These are phyloP conservation scores for Panthera tigris DNA, from an alignment of 2,113 vertebrate genomes.

Conservation along the genomic window DNA sequence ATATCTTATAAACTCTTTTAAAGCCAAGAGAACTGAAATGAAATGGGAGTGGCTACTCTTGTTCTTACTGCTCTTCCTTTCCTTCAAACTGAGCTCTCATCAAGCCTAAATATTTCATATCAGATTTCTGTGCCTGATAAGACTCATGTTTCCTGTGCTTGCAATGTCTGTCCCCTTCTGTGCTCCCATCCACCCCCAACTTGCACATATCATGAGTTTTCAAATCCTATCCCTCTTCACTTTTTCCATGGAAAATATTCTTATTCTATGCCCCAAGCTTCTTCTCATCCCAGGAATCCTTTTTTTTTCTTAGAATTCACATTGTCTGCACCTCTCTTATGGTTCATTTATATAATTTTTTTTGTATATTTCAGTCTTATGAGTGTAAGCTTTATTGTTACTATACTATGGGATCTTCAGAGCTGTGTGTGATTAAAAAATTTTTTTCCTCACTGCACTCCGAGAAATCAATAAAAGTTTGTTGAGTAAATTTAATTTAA, in stretches of 20 bases:
- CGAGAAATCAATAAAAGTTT: neutral
- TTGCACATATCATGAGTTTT: neutral
- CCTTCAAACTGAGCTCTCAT: neutral
- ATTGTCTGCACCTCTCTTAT: neutral
- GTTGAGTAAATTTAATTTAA: neutral
- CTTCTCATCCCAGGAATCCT: neutral
- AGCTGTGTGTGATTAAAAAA: neutral
- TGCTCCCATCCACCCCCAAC: fast-evolving
- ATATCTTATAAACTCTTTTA: neutral
- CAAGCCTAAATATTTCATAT: neutral
- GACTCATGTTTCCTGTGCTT: neutral
- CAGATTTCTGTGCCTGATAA: neutral
- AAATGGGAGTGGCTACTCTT: neutral
- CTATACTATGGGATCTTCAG: neutral
- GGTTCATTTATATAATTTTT: neutral
- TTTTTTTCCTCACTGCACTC: neutral
- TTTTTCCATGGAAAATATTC: neutral
- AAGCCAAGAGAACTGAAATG: neutral
- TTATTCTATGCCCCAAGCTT: neutral
- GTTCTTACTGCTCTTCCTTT: neutral
- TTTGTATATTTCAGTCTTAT: neutral
- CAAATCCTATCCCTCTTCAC: neutral
- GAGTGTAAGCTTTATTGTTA: neutral
- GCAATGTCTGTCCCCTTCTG: neutral
- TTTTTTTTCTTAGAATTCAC: neutral